A percentile compares a stretch with the other conserved stretches of the same genome.
phyloP scores from a whole-genome alignment of 1,140 invertebrate genomes.

The Hylaeus anthracinus region DNA sequence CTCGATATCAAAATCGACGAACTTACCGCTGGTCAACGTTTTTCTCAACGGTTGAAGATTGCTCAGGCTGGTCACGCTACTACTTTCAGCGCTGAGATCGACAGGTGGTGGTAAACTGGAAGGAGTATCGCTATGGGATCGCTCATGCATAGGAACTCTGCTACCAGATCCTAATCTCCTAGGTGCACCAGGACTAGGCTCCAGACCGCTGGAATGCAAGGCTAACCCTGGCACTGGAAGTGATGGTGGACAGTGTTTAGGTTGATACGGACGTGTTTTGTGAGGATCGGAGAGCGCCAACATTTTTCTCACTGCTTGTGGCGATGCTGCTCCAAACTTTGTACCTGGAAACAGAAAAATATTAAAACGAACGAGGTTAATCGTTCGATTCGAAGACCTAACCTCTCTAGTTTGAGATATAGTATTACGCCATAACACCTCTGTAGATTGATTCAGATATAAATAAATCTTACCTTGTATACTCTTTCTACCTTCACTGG shows the following conservation, averaged over 20 bases:
- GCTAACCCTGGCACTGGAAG: conserved; percentile 79
- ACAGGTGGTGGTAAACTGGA: conserved; percentile 90
- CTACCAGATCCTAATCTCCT: conserved; percentile 84
- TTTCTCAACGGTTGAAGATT: conserved; percentile 92
- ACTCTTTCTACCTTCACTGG: conserved; percentile 88
- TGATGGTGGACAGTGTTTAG: conserved; percentile 83
- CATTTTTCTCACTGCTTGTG: conserved; percentile 96
- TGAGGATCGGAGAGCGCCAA: conserved; percentile 92
- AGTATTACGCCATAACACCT: too few species aligned
- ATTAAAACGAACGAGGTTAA: too few species aligned
- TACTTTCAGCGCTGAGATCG: conserved; percentile 95
- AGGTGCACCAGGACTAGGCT: conserved; percentile 85
- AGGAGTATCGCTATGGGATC: conserved; percentile 94
- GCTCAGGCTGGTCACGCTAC: conserved; percentile 95
- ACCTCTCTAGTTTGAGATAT: too few species aligned
- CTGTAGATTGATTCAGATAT: not conserved
- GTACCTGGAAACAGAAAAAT: conserved; percentile 75
- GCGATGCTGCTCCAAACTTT: conserved; percentile 94
- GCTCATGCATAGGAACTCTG: conserved; percentile 87
- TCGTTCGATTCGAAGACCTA: too few species aligned
- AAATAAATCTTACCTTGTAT: conserved; percentile 73
- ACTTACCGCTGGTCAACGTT: conserved; percentile 90
- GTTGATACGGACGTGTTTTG: conserved; percentile 93
- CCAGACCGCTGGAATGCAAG: conserved; percentile 79
- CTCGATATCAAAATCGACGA: conserved; percentile 33